Conservation (phyloP, 2,113 vertebrate species). For the Pavo muticus region DNA sequence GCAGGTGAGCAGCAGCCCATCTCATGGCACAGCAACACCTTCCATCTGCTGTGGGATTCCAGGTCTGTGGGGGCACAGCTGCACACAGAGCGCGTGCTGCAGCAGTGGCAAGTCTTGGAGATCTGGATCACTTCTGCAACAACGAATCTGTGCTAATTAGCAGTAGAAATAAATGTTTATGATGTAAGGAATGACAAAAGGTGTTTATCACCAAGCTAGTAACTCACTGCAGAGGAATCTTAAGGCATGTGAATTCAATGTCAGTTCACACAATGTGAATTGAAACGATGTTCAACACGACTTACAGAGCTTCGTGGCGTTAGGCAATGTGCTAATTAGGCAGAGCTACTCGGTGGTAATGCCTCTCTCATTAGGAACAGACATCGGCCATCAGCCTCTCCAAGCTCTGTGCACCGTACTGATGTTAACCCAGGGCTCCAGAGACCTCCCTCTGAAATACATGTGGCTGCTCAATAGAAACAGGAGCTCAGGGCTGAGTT, state of each 20-base stretch:
- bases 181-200: constrained; percentile 47
- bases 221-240: constrained; percentile 13
- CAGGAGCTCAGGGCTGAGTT: background rate
- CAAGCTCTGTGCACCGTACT: background rate
- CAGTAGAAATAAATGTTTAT: constrained; percentile 50
- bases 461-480: background rate
- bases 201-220: constrained; percentile 41
- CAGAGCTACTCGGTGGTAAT: fast-evolving
- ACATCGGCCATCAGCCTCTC: fast-evolving
- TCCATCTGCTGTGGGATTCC: constrained; percentile 39
- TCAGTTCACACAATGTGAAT: background rate
- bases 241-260: background rate
- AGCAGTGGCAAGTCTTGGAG: constrained; percentile 39
- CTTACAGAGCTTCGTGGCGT: fast-evolving
- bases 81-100: background rate
- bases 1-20: background rate
- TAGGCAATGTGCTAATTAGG: background rate
- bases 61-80: constrained; percentile 49
- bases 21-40: constrained; percentile 7
- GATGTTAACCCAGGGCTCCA: background rate
- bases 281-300: background rate
- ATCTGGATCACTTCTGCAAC: constrained; percentile 33
- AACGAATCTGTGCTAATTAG: constrained; percentile 64
- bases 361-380: background rate
- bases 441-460: background rate